Conservation (phyloP, 23 tunicate species). For the Trididemnum clinides region DNA sequence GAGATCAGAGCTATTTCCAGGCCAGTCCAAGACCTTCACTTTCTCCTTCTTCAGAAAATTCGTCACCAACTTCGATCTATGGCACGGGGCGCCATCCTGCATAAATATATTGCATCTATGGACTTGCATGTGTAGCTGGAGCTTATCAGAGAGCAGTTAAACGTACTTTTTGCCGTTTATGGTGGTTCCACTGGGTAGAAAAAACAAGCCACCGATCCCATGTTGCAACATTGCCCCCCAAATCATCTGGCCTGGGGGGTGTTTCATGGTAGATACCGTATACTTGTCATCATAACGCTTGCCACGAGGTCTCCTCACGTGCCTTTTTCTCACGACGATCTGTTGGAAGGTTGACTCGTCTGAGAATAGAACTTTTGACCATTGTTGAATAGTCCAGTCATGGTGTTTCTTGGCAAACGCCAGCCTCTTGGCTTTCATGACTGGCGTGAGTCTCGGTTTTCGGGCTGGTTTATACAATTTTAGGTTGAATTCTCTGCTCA, state of each 20-base stretch:
- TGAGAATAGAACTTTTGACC: constrained; percentile 13
- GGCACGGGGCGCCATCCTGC: constrained; percentile 27
- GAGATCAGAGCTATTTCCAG: constrained; percentile 15
- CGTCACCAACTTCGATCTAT: constrained; percentile 22
- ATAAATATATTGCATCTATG: constrained; percentile 33
- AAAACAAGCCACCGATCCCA: constrained; percentile 7
- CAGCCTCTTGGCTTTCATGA: constrained; percentile 30
- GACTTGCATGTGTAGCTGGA: neutral
- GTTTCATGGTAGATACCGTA: constrained; percentile 8
- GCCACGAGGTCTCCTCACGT: constrained; percentile 10
- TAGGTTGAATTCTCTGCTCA: constrained; percentile 1
- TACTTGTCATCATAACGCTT: neutral
- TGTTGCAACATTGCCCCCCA: constrained; percentile 19
- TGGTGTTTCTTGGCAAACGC: constrained; percentile 10
- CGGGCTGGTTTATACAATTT: constrained; percentile 13
- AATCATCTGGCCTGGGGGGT: neutral
- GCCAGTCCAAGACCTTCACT: constrained; percentile 16
- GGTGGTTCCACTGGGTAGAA: constrained; percentile 25
- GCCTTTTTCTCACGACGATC: constrained; percentile 4
- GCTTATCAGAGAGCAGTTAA: constrained; percentile 17
- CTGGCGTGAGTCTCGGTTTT: constrained; percentile 22
- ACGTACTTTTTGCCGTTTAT: constrained; percentile 1
- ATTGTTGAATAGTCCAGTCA: constrained; percentile 1
- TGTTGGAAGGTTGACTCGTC: constrained; percentile 22
- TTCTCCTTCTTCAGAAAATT: constrained; percentile 16